Evolutionary conservation across 1,140 invertebrate species (phyloP).

Genomic region (Zaprionus capensis): DNA sequence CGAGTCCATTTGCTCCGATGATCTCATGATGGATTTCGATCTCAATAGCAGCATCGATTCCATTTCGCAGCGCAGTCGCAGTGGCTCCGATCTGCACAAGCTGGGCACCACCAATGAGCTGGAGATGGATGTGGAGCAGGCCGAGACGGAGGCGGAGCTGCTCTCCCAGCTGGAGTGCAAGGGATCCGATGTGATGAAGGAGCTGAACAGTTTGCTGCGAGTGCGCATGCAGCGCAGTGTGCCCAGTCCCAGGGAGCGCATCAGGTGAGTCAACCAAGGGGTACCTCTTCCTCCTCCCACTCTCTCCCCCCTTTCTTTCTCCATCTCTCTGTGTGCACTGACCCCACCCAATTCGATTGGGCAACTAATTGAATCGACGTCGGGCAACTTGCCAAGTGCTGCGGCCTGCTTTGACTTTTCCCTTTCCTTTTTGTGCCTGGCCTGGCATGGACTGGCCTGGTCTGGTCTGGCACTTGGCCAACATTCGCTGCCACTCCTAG

Average conservation of each 20-base stretch:
- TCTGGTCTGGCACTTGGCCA: slow-evolving; percentile 63
- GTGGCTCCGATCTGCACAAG: slow-evolving; percentile 85
- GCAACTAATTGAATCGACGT: slow-evolving; percentile 66
- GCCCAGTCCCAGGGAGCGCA: slow-evolving; percentile 61
- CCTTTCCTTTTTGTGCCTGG: slow-evolving; percentile 59
- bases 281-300: not conserved
- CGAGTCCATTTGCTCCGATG: slow-evolving; percentile 91
- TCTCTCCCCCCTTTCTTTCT: not conserved
- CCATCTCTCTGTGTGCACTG: not conserved
- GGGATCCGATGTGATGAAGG: slow-evolving; percentile 86
- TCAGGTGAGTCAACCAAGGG: slow-evolving; percentile 59
- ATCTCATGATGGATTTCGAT: slow-evolving; percentile 93
- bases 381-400: slow-evolving; percentile 43
- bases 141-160: slow-evolving; percentile 84
- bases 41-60: slow-evolving; percentile 90
- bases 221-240: slow-evolving; percentile 57
- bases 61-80: slow-evolving; percentile 84
- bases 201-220: slow-evolving; percentile 83
- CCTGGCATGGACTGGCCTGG: slow-evolving; percentile 42
- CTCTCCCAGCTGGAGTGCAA: slow-evolving; percentile 85
- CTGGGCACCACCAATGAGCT: slow-evolving; percentile 76
- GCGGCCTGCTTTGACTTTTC: slow-evolving; percentile 34
- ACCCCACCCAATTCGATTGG: slow-evolving; percentile 18
- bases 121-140: slow-evolving; percentile 32
- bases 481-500: slow-evolving; percentile 25